Conservation (phyloP, 2,113 vertebrate genomes). For the Symphodus melops region DNA sequence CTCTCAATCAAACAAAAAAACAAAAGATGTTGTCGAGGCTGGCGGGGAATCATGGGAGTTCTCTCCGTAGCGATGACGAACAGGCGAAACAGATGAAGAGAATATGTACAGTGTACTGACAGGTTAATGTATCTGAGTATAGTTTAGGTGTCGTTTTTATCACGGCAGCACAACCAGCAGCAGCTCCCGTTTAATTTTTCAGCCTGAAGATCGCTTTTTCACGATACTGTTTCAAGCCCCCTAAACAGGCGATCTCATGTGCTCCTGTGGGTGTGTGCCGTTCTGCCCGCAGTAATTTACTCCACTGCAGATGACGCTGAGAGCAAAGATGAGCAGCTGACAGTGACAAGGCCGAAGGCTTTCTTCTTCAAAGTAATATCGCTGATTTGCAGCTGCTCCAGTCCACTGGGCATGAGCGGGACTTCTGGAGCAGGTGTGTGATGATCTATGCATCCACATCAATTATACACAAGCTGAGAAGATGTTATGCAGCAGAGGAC, state of each 20-base stretch:
- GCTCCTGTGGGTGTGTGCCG: not conserved
- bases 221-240: slow-evolving; percentile 1
- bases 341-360: slow-evolving; percentile 8
- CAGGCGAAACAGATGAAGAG: too few species aligned
- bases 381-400: slow-evolving; percentile 44
- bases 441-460: slow-evolving; percentile 62
- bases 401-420: slow-evolving; percentile 15
- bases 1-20: too few species aligned
- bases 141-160: too few species aligned
- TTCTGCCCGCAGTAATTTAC: slow-evolving; percentile 11
- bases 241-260: slow-evolving; percentile 16
- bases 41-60: too few species aligned
- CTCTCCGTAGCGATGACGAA: too few species aligned
- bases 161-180: too few species aligned
- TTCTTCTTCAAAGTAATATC: slow-evolving; percentile 31
- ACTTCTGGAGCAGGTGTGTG: slow-evolving; percentile 60
- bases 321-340: slow-evolving; percentile 21
- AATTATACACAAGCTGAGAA: slow-evolving; percentile 71
- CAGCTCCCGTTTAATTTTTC: too few species aligned
- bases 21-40: too few species aligned
- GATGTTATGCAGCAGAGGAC: slow-evolving; percentile 71
- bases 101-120: too few species aligned
- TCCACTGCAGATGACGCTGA: slow-evolving; percentile 17
- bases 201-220: not conserved
- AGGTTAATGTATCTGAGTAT: too few species aligned